Percentiles rank a stretch among this genome's conserved stretches.
These are phyloP conservation scores for Heteronetta atricapilla DNA, from an alignment of 2,113 vertebrate species.

Conservation along the genomic window DNA sequence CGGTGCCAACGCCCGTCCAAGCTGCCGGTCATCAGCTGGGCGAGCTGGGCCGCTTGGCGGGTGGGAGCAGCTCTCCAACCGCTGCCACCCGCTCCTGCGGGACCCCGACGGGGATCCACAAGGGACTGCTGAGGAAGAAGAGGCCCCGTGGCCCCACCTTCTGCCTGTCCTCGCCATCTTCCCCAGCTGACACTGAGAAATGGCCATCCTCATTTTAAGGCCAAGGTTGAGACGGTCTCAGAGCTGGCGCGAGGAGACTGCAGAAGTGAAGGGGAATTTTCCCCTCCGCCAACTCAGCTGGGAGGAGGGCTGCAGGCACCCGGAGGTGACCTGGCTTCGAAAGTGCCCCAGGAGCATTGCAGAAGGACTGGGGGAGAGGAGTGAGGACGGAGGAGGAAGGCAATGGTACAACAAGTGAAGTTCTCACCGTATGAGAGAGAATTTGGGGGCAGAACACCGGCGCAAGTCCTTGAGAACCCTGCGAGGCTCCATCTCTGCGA, in stretches of 20 bases:
- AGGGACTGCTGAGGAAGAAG: not conserved
- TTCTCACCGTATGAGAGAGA: not conserved
- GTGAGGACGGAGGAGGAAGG: not conserved
- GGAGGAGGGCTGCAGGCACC: not conserved
- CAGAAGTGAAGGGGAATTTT: not conserved
- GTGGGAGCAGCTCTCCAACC: not conserved
- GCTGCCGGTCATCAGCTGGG: not conserved
- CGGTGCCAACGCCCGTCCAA: not conserved
- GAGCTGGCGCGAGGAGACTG: not conserved
- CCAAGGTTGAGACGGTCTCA: not conserved
- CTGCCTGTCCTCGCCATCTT: not conserved
- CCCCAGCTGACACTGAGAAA: not conserved
- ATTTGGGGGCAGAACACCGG: not conserved
- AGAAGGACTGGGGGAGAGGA: not conserved
- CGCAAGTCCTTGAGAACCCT: not conserved
- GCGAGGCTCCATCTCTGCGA: not conserved
- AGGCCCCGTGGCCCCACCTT: not conserved
- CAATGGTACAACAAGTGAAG: not conserved
- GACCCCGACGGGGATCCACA: not conserved
- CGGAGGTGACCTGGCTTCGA: not conserved
- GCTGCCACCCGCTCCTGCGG: fast-evolving
- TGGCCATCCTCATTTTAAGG: not conserved
- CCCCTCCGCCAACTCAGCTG: not conserved
- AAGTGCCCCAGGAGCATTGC: not conserved
- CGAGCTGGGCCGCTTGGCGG: not conserved